These are phyloP conservation scores for Zelostemma sp. DNA, from an alignment of 1,140 invertebrate genomes.

Conservation along the genomic window DNA sequence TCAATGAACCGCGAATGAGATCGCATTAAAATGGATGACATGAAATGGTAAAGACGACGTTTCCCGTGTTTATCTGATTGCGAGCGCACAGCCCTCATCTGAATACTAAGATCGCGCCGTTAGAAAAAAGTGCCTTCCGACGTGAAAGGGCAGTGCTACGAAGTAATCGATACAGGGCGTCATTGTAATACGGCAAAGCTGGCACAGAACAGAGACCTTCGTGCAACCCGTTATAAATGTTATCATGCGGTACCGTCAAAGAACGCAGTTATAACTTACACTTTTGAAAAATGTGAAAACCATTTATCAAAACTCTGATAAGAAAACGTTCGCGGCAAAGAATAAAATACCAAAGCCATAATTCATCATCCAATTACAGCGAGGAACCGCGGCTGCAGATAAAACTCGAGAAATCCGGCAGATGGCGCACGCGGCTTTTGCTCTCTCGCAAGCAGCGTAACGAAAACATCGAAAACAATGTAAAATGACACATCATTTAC, in stretches of 20 bases:
- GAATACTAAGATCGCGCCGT: constrained; percentile 1
- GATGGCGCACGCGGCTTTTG: no score
- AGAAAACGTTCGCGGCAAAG: not conserved
- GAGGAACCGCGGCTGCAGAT: no score
- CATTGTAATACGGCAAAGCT: not conserved
- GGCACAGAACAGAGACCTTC: not conserved
- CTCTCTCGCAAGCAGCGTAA: no score
- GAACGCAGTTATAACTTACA: not conserved
- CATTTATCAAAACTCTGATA: not conserved
- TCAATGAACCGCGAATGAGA: not conserved
- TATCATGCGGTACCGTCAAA: not conserved
- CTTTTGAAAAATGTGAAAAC: not conserved
- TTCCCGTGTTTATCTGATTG: constrained; percentile 20
- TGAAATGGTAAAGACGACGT: constrained; percentile 6
- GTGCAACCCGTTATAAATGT: constrained; percentile 3
- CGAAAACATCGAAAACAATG: no score
- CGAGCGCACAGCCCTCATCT: not conserved
- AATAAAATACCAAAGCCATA: no score
- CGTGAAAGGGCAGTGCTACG: constrained; percentile 3
- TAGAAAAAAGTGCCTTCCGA: not conserved
- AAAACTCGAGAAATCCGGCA: no score
- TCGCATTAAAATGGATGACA: not conserved
- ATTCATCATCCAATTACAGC: no score
- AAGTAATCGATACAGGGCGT: constrained; percentile 2
- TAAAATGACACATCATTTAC: no score